Percentiles rank a stretch among this genome's conserved stretches.
These are phyloP conservation scores for Macropus fuliginosus DNA, from an alignment of 2,797 vertebrate genomes.

Conservation along the genomic window DNA sequence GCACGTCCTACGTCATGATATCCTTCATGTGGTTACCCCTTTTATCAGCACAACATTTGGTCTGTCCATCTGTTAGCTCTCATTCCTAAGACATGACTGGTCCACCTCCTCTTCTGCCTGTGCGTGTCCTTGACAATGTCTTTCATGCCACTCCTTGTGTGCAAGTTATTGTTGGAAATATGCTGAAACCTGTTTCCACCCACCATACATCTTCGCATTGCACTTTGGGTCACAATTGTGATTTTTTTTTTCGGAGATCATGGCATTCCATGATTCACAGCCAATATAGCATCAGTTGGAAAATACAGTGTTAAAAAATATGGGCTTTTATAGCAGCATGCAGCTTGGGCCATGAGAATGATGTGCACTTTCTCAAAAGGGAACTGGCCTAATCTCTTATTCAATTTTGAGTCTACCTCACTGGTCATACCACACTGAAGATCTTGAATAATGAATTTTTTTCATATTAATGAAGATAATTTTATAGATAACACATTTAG, in stretches of 20 bases:
- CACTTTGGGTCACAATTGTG: not conserved
- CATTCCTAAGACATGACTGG: not conserved
- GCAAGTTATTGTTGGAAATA: slow-evolving; percentile 2
- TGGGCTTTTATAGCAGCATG: not conserved
- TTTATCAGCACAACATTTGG: not conserved
- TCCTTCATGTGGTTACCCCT: not conserved
- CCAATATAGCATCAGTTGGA: not conserved
- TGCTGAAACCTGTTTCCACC: not conserved
- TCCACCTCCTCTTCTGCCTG: not conserved
- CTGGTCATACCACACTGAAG: not conserved
- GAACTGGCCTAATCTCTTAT: not conserved
- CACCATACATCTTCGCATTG: not conserved
- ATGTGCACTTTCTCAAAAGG: not conserved
- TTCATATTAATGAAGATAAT: not conserved
- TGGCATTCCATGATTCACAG: not conserved
- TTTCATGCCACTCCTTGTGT: not conserved
- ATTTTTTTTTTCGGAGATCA: not conserved
- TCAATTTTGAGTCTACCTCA: not conserved
- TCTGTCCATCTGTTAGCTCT: not conserved
- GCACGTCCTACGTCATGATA: not conserved
- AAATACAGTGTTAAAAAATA: not conserved
- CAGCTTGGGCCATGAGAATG: not conserved
- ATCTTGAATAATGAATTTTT: not conserved
- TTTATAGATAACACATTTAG: not conserved
- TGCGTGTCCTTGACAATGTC: not conserved